Conservation (phyloP, 2,797 vertebrate species). For the Numenius phaeopus region DNA sequence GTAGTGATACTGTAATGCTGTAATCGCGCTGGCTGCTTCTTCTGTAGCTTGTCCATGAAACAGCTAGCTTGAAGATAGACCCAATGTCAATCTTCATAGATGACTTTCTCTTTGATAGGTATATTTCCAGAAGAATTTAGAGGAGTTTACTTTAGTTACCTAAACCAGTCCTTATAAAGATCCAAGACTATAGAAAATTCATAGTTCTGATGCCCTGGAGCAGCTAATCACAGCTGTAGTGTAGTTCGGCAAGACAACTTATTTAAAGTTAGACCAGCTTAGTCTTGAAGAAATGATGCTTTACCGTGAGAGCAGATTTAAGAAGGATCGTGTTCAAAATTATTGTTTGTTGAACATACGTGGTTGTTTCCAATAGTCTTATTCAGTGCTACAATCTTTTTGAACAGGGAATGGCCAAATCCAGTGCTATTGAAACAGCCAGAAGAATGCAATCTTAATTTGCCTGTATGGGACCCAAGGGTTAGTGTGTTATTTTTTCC, state of each 20-base stretch:
- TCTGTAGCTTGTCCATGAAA: not conserved
- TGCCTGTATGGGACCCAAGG: constrained; percentile 92
- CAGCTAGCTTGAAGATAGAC: constrained; percentile 19
- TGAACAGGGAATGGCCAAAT: constrained; percentile 91
- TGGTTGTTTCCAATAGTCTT: constrained; percentile 81
- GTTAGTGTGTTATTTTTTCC: constrained; percentile 87
- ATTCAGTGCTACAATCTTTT: constrained; percentile 86
- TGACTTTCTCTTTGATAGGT: not conserved
- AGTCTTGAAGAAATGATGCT: not conserved
- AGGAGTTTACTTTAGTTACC: not conserved
- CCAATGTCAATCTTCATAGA: not conserved
- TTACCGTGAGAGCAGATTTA: constrained; percentile 44
- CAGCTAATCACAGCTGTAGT: not conserved
- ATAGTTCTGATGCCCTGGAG: not conserved
- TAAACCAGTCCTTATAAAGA: not conserved
- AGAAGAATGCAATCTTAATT: constrained; percentile 90
- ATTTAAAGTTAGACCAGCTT: not conserved
- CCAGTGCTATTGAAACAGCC: constrained; percentile 89
- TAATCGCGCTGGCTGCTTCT: not conserved
- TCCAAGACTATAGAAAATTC: not conserved
- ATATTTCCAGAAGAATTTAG: not conserved
- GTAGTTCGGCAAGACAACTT: not conserved
- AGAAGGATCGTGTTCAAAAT: constrained; percentile 71
- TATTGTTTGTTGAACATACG: constrained; percentile 77
- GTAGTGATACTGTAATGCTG: not conserved